These are phyloP conservation scores for Andricus quercusramuli DNA, from an alignment of 2,888 invertebrate genomes.

Conservation along the genomic window DNA sequence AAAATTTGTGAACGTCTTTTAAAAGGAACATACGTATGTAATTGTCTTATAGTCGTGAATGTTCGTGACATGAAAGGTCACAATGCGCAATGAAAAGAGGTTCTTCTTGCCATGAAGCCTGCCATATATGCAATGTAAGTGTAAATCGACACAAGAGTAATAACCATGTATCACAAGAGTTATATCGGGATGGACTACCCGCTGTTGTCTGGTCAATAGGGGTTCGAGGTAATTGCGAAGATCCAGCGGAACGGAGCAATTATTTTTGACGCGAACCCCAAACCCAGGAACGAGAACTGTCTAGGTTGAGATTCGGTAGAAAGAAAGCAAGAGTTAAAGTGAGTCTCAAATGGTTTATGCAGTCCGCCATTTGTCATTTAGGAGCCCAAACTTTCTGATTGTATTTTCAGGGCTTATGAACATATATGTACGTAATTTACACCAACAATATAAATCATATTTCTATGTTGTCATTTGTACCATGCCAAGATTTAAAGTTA, in stretches of 20 bases:
- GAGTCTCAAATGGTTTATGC: conserved; percentile 12
- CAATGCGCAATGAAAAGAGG: neutral
- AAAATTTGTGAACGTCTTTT: neutral
- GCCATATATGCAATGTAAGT: neutral
- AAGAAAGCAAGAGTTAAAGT: conserved; percentile 9
- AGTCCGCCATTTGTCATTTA: conserved; percentile 22
- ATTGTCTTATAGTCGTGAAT: neutral
- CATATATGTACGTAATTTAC: neutral
- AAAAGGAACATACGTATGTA: neutral
- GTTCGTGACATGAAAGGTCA: neutral
- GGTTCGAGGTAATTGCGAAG: conserved; percentile 54
- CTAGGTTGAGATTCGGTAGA: conserved; percentile 5
- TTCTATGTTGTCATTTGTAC: neutral
- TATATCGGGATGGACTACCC: conserved; percentile 50
- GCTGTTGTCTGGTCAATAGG: conserved; percentile 54
- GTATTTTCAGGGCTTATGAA: conserved; percentile 10
- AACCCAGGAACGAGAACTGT: conserved; percentile 18
- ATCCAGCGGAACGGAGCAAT: conserved; percentile 58
- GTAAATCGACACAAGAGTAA: conserved; percentile 51
- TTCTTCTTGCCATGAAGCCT: neutral
- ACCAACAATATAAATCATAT: neutral
- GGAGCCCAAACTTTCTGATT: neutral
- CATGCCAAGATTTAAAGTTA: neutral
- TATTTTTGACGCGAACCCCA: conserved; percentile 51
- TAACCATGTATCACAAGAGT: conserved; percentile 59